A percentile compares a stretch with the other conserved stretches of the same genome.
Conservation (phyloP, 2,113 vertebrate species). For the mouse (Mus musculus) region DNA sequence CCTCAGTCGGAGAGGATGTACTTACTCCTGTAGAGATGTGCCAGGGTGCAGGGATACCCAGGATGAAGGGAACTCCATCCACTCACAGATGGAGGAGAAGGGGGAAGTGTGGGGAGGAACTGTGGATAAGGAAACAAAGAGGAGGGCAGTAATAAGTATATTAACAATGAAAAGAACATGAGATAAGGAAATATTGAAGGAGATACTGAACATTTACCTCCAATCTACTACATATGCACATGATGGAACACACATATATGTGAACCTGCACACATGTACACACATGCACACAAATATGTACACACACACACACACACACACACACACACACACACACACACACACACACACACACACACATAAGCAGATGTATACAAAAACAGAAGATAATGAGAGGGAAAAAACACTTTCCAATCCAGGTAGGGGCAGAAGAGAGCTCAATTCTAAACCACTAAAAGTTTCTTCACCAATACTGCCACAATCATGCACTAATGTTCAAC, state of each 20-base stretch:
- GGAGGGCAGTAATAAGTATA: too few species aligned
- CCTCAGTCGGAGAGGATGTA: too few species aligned
- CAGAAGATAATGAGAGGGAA: neutral
- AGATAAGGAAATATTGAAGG: too few species aligned
- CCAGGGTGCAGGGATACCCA: too few species aligned
- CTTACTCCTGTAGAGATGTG: too few species aligned
- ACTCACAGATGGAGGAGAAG: too few species aligned
- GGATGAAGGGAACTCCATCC: fast-evolving
- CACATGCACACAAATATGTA: neutral
- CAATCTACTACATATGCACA: neutral
- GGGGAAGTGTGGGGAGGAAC: too few species aligned
- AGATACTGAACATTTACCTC: neutral
- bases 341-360: too few species aligned
- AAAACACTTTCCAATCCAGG: neutral
- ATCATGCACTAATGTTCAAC: neutral
- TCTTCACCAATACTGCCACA: neutral
- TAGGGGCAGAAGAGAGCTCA: neutral
- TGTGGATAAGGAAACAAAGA: too few species aligned
- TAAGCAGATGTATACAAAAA: neutral
- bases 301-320: neutral
- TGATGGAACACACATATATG: neutral
- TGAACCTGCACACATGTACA: neutral
- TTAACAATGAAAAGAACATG: too few species aligned
- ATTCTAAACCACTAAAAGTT: too few species aligned
- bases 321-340: neutral